Evolutionary conservation across 2,113 vertebrate species (phyloP).

Genomic region (Oreochromis niloticus): DNA sequence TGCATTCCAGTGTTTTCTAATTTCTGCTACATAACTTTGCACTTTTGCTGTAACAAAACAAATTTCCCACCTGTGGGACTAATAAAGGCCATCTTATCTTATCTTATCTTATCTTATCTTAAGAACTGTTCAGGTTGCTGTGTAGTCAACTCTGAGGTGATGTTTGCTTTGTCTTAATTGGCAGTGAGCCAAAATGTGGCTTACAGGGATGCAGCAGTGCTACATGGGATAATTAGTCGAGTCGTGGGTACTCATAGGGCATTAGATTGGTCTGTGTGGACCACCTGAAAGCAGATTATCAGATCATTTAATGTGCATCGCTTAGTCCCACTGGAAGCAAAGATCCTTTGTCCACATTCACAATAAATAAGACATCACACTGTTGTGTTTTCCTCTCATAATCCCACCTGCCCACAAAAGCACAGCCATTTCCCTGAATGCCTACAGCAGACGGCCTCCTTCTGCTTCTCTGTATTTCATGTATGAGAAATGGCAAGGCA

Average conservation of each 20-base stretch:
- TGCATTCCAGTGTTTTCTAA: too few species aligned
- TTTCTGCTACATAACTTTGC: too few species aligned
- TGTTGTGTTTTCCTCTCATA: not conserved
- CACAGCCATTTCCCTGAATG: not conserved
- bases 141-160: not conserved
- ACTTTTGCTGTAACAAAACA: too few species aligned
- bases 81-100: too few species aligned
- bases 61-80: too few species aligned
- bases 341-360: not conserved
- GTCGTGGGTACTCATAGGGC: not conserved
- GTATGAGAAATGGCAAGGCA: not conserved
- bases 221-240: not conserved
- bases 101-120: too few species aligned
- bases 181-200: not conserved
- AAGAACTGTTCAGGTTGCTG: not conserved
- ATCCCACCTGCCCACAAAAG: not conserved
- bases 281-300: not conserved
- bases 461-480: slow-evolving; percentile 9
- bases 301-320: not conserved
- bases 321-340: not conserved
- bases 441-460: not conserved
- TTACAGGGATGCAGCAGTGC: not conserved
- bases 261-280: not conserved
- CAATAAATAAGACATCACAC: not conserved
- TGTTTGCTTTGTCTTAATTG: not conserved